Conservation (phyloP, 53 echinoderm and acorn worm genomes). For the Actinopyga echinites region DNA sequence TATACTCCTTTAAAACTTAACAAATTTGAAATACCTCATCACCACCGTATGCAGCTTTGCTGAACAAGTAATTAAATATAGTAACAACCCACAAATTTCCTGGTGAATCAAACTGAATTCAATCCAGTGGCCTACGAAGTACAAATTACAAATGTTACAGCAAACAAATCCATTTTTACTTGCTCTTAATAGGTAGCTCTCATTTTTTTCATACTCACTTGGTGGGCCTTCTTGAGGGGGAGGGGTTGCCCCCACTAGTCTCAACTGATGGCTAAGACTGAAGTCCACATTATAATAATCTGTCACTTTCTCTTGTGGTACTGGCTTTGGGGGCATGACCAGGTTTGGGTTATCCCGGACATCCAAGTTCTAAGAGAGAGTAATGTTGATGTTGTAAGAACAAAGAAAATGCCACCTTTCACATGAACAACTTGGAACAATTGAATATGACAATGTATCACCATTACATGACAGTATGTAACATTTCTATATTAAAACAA, state of each 20-base stretch:
- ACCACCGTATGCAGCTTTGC: no score
- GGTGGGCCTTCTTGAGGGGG: slow-evolving; percentile 70
- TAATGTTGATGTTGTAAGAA: background rate
- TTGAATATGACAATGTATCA: no score
- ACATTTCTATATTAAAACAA: no score
- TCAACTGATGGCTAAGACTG: slow-evolving; percentile 87
- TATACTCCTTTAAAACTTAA: no score
- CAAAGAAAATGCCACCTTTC: background rate
- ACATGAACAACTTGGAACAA: background rate
- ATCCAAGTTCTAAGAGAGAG: slow-evolving; percentile 63
- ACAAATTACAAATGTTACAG: no score
- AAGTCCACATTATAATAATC: slow-evolving; percentile 99
- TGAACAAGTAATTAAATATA: no score
- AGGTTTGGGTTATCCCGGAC: slow-evolving; percentile 93
- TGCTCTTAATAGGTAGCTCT: no score
- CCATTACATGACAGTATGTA: background rate
- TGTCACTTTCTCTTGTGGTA: slow-evolving; percentile 76
- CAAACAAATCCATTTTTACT: no score
- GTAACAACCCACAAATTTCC: no score
- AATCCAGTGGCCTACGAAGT: no score
- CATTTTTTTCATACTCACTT: slow-evolving; percentile 44
- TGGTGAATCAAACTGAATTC: no score
- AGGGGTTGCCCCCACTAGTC: slow-evolving; percentile 88
- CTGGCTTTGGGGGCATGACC: slow-evolving; percentile 93
- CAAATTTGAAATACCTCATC: no score